Conservation (phyloP, 2,888 invertebrate genomes). For the Cheilosia variabilis region DNA sequence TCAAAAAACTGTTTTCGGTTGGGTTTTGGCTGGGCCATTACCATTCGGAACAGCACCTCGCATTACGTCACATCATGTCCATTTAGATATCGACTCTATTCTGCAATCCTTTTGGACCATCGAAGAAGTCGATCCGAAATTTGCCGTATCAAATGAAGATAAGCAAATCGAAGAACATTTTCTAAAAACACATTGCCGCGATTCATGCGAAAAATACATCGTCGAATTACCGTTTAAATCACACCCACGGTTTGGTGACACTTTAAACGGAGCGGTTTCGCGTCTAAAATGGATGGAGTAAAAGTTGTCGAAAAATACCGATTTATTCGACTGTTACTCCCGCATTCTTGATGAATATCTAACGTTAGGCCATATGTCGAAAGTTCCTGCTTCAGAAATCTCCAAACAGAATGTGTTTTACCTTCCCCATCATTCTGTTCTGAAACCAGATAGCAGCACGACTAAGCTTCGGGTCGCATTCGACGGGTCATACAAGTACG, state of each 20-base stretch:
- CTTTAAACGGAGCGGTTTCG: background rate
- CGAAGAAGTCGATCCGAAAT: background rate
- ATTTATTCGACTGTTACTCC: conserved; percentile 2
- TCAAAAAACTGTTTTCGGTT: conserved; percentile 15
- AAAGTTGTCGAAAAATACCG: background rate
- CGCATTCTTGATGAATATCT: background rate
- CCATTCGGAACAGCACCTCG: background rate
- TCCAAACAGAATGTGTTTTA: conserved; percentile 31
- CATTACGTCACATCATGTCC: background rate
- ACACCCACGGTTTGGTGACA: background rate
- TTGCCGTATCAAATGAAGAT: too few species aligned
- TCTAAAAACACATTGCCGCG: too few species aligned
- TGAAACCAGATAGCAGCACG: conserved; percentile 54
- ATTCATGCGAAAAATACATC: background rate
- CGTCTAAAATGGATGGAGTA: background rate
- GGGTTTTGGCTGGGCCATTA: conserved; percentile 12
- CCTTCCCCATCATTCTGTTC: conserved; percentile 66
- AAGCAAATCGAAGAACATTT: too few species aligned
- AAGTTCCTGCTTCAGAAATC: background rate
- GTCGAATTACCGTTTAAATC: conserved; percentile 5
- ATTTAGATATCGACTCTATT: conserved; percentile 14
- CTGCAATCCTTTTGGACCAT: conserved; percentile 16
- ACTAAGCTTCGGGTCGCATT: conserved; percentile 23
- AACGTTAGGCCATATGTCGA: background rate
- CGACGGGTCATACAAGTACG: background rate